These are phyloP conservation scores for Saccopteryx bilineata DNA, from an alignment of 2,113 vertebrate species.

Conservation along the genomic window DNA sequence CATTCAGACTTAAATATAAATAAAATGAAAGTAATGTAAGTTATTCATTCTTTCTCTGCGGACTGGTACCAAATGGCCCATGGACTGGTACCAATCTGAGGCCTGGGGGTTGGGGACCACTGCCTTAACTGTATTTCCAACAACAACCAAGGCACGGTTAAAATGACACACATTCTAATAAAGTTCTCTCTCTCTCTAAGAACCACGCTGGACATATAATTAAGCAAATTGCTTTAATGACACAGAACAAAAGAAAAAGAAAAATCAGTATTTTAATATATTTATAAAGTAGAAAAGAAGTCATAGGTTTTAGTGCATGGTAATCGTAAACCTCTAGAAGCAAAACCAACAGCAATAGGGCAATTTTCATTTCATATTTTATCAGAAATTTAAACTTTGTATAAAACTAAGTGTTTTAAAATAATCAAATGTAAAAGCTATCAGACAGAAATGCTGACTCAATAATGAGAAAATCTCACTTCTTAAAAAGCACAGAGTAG, in stretches of 20 bases:
- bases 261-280: conserved; percentile 14
- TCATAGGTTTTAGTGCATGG: neutral
- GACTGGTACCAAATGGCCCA: no score
- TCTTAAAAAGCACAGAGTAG: conserved; percentile 59
- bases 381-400: conserved; percentile 11
- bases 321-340: neutral
- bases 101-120: no score
- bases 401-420: neutral
- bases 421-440: neutral
- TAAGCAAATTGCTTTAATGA: conserved; percentile 37
- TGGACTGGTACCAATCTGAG: no score
- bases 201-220: neutral
- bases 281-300: conserved; percentile 10
- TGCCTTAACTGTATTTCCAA: neutral
- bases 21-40: no score
- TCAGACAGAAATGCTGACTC: neutral
- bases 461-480: conserved; percentile 23
- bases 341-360: neutral
- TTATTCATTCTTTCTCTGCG: no score
- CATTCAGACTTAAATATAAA: no score
- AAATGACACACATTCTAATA: neutral
- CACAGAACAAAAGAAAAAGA: neutral
- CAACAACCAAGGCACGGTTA: neutral
- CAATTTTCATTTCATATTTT: conserved; percentile 35
- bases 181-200: neutral